Evolutionary conservation across 2,113 vertebrate genomes (phyloP), one percentile per base, ranked within the genome.

Genomic region (Psittacula cyanocephala): DNA sequence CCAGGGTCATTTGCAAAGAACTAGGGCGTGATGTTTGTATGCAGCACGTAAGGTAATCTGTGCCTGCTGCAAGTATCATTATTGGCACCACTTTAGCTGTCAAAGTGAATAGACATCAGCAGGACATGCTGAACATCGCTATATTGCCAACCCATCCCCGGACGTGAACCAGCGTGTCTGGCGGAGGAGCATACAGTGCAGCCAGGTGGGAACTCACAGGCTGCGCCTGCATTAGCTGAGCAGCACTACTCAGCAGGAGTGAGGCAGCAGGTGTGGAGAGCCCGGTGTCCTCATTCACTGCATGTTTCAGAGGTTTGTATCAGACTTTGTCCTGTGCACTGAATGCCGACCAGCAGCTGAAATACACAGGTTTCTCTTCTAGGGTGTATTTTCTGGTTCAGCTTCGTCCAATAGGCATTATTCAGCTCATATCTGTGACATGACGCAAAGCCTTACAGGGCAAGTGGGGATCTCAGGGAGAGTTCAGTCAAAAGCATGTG

Each of bases 21-120:
- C 47, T 71, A 46, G 86, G 75, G 53, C 89, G 23, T 46, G 75
- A 59, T 93, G 91, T 59, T 89, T 59, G n/a, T 62, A 46, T 10
- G 50, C 74, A 77, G 81, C 63, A 22, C 23, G 2, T 43, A 52
- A 41, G 2, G 76, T 84, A 91, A 69, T 49, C 46, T 49, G 17
- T 44, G 71, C 29, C 53, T 74, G 67, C 71, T 74, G 59, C 81
- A 88, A 88, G 53, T 89, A 47, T 88, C 68, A 2, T 85, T 83
- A 70, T 44, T 85, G 88, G 64, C 39, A 81, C 80, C 89, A 77
- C 84, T 91, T 89, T 46, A 87, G 41, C 93, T 95, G 89, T 88
- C 93, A 93, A 81, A 47, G 62, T 10, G 28, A 80, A 94, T 43
- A 91, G 75, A 47, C 67, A 8, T 93, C 95, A 95, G 44, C 31